Conservation (phyloP, 2,888 invertebrate genomes). For the Salticus scenicus region DNA sequence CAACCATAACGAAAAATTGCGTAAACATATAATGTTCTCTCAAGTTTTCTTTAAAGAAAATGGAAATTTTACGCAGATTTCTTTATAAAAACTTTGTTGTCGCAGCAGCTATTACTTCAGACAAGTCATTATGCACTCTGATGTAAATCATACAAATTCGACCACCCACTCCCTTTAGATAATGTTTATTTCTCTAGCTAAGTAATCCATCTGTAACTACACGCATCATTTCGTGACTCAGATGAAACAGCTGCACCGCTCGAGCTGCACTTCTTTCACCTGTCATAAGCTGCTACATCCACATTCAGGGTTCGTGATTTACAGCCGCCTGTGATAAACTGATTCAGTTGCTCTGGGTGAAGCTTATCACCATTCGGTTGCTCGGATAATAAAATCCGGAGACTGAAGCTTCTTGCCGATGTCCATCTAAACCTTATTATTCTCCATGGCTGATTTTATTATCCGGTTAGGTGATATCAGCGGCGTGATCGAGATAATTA, state of each 20-base stretch:
- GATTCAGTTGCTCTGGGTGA: constrained; percentile 22
- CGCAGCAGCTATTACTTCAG: background rate
- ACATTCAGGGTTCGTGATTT: constrained; percentile 55
- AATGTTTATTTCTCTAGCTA: constrained; percentile 30
- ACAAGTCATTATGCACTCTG: background rate
- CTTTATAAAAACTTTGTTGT: no score
- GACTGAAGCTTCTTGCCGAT: background rate
- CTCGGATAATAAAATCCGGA: constrained; percentile 13
- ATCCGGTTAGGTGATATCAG: background rate
- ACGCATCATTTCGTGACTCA: constrained; percentile 51
- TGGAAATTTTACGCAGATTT: no score
- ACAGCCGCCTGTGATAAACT: constrained; percentile 53
- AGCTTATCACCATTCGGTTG: constrained; percentile 33
- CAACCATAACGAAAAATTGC: no score
- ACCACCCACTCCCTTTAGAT: constrained; percentile 8
- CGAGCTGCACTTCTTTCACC: constrained; percentile 51
- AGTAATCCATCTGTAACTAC: constrained; percentile 15
- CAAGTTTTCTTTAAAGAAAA: no score
- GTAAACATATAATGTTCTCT: no score
- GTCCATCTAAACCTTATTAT: constrained; percentile 1
- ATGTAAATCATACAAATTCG: background rate
- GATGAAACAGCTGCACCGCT: constrained; percentile 54
- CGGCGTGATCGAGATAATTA: background rate
- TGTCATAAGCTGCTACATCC: constrained; percentile 37
- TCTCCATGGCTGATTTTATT: background rate